Evolutionary conservation across 2,113 vertebrate species (phyloP).

Genomic region (Larimichthys crocea): DNA sequence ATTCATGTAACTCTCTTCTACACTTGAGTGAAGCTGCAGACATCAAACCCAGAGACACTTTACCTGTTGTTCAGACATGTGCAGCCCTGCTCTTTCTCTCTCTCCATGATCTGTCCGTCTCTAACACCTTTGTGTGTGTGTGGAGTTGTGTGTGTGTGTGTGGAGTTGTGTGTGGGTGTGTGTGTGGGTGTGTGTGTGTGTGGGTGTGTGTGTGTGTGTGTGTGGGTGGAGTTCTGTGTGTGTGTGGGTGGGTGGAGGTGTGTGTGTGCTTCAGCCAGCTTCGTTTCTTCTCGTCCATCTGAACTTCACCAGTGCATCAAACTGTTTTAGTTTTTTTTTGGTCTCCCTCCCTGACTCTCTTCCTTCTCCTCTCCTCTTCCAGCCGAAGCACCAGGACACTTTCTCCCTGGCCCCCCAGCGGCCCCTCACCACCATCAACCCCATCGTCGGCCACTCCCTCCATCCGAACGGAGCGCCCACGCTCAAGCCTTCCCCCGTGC

Average conservation of each 20-base stretch:
- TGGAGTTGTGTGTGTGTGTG: neutral
- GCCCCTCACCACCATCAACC: conserved; percentile 82
- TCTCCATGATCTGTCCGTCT: too few relatives aligned
- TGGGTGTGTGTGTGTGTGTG: neutral
- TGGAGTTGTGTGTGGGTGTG: neutral
- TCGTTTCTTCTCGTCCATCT: neutral
- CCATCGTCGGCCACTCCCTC: conserved; percentile 79
- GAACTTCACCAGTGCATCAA: neutral
- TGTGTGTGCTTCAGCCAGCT: neutral
- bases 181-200: neutral
- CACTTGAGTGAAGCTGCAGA: too few relatives aligned
- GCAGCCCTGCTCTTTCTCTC: too few relatives aligned
- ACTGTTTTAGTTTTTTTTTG: neutral
- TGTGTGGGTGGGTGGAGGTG: too few relatives aligned
- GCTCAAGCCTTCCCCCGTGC: conserved; percentile 80
- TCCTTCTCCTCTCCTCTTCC: neutral
- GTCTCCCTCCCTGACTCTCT: too few relatives aligned
- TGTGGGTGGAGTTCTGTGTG: neutral
- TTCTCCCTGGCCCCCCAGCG: conserved; percentile 80
- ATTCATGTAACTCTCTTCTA: too few relatives aligned
- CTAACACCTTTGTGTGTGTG: neutral
- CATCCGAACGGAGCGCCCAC: conserved; percentile 79
- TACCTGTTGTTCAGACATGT: too few relatives aligned
- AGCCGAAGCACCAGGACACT: conserved; percentile 81
- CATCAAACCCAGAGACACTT: too few relatives aligned